phyloP scores from a whole-genome alignment of 1,140 invertebrate species.

The Drosophila lacertosa region DNA sequence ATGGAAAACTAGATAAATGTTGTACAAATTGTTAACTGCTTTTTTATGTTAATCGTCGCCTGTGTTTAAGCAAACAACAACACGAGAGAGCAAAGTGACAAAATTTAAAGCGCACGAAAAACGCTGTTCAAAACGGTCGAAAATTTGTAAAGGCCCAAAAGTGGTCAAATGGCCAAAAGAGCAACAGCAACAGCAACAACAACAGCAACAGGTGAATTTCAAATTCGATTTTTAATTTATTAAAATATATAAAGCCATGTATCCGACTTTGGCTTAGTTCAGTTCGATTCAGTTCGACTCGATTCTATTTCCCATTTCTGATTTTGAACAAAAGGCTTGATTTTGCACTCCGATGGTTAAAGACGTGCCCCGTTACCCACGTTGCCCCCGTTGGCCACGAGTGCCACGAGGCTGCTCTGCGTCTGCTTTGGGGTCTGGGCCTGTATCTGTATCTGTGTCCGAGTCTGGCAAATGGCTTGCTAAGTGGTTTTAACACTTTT shows the following conservation, averaged over 20 bases:
- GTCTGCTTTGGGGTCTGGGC: background rate
- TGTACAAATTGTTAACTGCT: constrained; percentile 83
- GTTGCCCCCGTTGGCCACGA: background rate
- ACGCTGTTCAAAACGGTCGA: constrained; percentile 25
- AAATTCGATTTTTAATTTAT: constrained; percentile 41
- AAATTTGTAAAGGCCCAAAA: constrained; percentile 31
- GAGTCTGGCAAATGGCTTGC: constrained; percentile 76
- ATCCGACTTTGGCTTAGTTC: background rate
- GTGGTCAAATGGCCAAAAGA: constrained; percentile 29
- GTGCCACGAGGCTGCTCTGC: background rate
- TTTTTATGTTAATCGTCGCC: constrained; percentile 76
- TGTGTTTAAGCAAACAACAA: constrained; percentile 68
- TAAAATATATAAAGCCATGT: constrained; percentile 38
- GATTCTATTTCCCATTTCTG: constrained; percentile 39
- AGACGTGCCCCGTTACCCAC: background rate
- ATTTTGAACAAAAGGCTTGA: constrained; percentile 15
- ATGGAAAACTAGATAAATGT: constrained; percentile 81
- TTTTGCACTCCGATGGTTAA: constrained; percentile 3
- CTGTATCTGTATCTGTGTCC: constrained; percentile 1
- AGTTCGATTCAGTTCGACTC: background rate
- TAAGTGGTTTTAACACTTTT: constrained; percentile 84
- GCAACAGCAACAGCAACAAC: too few relatives aligned
- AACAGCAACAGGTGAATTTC: constrained; percentile 42
- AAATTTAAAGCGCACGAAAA: constrained; percentile 75
- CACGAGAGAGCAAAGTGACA: constrained; percentile 60